phyloP scores from a whole-genome alignment of 2,113 vertebrate species.

The Thinocorus orbignyianus region DNA sequence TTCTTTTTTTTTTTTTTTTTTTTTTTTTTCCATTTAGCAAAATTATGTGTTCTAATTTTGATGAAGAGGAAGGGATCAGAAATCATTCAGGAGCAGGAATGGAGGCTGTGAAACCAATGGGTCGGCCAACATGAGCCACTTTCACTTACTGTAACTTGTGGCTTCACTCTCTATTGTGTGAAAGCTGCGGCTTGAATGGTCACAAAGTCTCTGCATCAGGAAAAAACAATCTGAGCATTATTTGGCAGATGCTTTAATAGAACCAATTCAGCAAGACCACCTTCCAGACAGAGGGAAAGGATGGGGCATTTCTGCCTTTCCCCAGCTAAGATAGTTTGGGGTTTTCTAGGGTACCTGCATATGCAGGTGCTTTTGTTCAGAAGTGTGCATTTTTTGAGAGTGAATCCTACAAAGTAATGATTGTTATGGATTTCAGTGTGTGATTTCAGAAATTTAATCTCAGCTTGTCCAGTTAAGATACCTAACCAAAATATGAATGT shows the following conservation, averaged over 20 bases:
- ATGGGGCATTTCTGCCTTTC: neutral
- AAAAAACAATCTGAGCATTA: neutral
- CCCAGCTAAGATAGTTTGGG: neutral
- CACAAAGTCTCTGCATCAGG: neutral
- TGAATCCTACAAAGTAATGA: rapidly evolving
- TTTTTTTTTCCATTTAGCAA: neutral
- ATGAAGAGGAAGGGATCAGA: neutral
- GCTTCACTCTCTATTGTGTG: slow-evolving; percentile 1
- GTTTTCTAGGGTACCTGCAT: neutral
- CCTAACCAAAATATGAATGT: rapidly evolving
- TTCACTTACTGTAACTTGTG: neutral
- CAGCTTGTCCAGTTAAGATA: neutral
- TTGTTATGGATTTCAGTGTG: rapidly evolving
- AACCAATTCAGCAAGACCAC: rapidly evolving
- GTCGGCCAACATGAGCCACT: neutral
- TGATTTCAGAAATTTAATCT: neutral
- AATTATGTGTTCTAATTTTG: rapidly evolving
- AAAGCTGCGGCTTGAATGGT: neutral
- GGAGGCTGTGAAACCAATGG: neutral
- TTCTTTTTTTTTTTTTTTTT: no score
- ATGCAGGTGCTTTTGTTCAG: neutral
- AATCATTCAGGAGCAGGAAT: neutral
- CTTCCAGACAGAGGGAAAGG: neutral
- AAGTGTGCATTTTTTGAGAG: rapidly evolving
- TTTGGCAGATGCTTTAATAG: neutral